These are phyloP conservation scores for Adelosebastes latens DNA, from an alignment of 2,797 vertebrate species.

Conservation along the genomic window DNA sequence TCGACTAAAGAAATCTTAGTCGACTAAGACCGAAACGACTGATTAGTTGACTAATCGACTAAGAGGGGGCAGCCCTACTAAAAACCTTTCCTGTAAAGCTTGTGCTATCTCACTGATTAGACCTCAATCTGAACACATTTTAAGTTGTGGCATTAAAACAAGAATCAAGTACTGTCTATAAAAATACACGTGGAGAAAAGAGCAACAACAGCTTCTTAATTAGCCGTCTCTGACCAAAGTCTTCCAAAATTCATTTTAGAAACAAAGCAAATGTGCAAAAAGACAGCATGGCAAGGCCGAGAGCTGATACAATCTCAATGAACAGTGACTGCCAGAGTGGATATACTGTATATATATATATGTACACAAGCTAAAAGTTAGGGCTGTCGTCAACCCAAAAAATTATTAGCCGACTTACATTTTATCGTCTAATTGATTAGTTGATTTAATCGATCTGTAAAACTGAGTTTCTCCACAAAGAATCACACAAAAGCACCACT, in stretches of 20 bases:
- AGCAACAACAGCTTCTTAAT: background rate
- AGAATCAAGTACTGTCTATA: background rate
- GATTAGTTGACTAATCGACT: background rate
- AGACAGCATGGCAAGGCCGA: constrained; percentile 26
- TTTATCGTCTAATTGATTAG: no score
- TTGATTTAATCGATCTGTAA: background rate
- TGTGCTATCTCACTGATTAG: background rate
- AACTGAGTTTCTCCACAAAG: background rate
- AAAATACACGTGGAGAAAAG: background rate
- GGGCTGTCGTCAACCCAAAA: no score
- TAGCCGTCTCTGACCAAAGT: background rate
- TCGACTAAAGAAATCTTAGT: background rate
- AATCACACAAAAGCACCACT: background rate
- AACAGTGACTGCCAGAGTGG: no score
- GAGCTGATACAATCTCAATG: constrained; percentile 73
- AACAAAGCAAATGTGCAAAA: constrained; percentile 10
- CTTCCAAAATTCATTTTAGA: background rate
- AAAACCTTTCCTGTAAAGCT: background rate
- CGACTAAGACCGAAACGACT: background rate
- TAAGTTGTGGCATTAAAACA: background rate
- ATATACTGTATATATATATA: no score
- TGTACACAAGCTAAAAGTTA: no score
- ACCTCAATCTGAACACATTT: background rate
- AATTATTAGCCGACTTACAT: no score
- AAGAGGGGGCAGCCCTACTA: background rate